phyloP scores from a whole-genome alignment of 2,888 invertebrate species.

The Gymnosoma rotundatum region DNA sequence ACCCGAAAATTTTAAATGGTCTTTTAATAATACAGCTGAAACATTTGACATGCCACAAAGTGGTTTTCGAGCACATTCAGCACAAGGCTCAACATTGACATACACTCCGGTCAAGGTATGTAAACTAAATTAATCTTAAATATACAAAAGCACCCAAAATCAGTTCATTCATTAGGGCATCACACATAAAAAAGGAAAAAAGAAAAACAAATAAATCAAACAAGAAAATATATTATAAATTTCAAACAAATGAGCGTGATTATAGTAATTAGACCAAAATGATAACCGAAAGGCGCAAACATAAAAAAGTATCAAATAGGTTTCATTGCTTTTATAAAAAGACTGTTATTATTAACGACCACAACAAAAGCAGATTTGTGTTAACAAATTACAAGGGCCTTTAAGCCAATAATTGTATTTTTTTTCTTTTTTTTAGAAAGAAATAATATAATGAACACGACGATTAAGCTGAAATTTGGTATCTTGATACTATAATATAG shows the following conservation, averaged over 20 bases:
- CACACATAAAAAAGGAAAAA: conserved; percentile 14
- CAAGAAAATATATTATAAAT: too few species aligned
- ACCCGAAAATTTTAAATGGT: conserved; percentile 93
- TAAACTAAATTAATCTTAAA: conserved; percentile 29
- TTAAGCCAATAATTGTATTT: too few species aligned
- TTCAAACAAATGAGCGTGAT: conserved; percentile 35
- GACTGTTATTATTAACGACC: conserved; percentile 13
- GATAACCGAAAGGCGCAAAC: conserved; percentile 13
- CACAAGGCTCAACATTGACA: conserved; percentile 86
- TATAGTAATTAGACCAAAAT: conserved; percentile 46
- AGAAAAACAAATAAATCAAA: conserved; percentile 27
- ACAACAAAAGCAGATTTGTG: too few species aligned
- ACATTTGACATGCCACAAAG: conserved; percentile 88
- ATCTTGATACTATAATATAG: too few species aligned
- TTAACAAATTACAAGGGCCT: too few species aligned
- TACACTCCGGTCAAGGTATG: conserved; percentile 87
- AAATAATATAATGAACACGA: too few species aligned
- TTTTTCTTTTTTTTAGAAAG: too few species aligned
- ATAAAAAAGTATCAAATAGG: neutral
- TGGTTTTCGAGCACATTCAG: conserved; percentile 85
- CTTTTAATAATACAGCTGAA: conserved; percentile 94
- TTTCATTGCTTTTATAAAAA: conserved; percentile 1
- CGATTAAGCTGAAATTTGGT: too few species aligned
- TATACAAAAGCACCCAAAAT: neutral
- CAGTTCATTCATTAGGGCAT: neutral